These are phyloP conservation scores for Celastrina argiolus DNA, from an alignment of 2,888 invertebrate species.

Conservation along the genomic window DNA sequence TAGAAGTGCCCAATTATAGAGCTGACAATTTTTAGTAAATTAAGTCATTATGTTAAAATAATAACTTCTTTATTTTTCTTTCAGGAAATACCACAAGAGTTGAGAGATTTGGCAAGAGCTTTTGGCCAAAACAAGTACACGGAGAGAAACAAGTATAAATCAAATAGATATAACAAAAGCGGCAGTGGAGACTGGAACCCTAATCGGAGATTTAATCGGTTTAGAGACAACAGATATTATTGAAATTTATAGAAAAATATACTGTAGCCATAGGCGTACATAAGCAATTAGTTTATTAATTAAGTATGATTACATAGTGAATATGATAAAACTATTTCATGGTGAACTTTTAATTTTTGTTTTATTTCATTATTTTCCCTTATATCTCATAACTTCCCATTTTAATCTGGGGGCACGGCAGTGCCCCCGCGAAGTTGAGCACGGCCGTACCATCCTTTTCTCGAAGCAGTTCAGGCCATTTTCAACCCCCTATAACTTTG, in stretches of 20 bases:
- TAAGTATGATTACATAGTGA: too few species aligned
- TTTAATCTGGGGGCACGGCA: too few species aligned
- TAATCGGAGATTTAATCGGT: conserved; percentile 41
- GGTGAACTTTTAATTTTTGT: not conserved
- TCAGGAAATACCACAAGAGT: conserved; percentile 56
- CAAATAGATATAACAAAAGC: conserved; percentile 32
- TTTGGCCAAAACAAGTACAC: conserved; percentile 42
- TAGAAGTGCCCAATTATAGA: too few species aligned
- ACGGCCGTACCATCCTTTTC: too few species aligned
- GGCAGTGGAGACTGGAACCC: conserved; percentile 39
- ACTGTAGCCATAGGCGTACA: not conserved
- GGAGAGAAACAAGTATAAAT: conserved; percentile 43
- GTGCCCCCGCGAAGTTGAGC: too few species aligned
- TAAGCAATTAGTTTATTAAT: not conserved
- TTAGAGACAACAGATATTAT: conserved; percentile 29
- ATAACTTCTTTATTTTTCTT: conserved; percentile 21
- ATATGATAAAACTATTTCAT: too few species aligned
- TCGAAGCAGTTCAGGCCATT: too few species aligned
- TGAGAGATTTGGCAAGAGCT: conserved; percentile 50
- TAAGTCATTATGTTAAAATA: not conserved
- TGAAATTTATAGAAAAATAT: not conserved
- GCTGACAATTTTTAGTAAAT: not conserved
- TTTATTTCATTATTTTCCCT: not conserved
- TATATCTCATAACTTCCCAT: too few species aligned
- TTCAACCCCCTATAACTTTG: too few species aligned